phyloP scores from a whole-genome alignment of 2,797 vertebrate genomes.

The Benthosema pterotum region DNA sequence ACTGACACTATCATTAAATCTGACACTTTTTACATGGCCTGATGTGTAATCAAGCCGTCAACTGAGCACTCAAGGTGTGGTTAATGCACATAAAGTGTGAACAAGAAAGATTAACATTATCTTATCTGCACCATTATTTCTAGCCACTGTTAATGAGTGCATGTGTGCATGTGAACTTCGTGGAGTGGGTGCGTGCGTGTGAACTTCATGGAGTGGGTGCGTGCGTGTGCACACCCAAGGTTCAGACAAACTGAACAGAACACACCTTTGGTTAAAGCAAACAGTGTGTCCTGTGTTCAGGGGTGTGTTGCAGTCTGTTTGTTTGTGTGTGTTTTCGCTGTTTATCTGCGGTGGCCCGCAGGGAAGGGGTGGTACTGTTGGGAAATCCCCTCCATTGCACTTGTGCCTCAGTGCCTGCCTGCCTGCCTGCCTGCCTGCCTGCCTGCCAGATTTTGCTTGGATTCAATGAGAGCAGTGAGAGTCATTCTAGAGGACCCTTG shows the following conservation, averaged over 20 bases:
- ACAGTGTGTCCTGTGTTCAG: slow-evolving; percentile 17
- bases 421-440: slow-evolving; percentile 12
- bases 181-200: background rate
- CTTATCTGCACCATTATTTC: slow-evolving; percentile 52
- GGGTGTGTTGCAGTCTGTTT: slow-evolving; percentile 30
- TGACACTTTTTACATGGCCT: background rate
- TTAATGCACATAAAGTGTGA: slow-evolving; percentile 23
- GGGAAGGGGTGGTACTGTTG: slow-evolving; percentile 43
- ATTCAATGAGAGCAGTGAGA: background rate
- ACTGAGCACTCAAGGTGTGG: slow-evolving; percentile 17
- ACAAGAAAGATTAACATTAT: slow-evolving; percentile 39
- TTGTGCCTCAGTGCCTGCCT: slow-evolving; percentile 26
- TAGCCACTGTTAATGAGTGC: slow-evolving; percentile 36
- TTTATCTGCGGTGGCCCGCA: slow-evolving; percentile 43
- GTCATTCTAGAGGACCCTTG: slow-evolving; percentile 11
- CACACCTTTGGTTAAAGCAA: slow-evolving; percentile 14
- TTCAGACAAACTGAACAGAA: background rate
- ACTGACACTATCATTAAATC: no score
- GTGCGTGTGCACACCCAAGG: background rate
- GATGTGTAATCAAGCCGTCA: background rate
- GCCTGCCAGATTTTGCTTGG: slow-evolving; percentile 10
- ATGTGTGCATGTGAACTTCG: slow-evolving; percentile 4
- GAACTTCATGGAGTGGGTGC: slow-evolving; percentile 1
- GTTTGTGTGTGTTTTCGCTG: slow-evolving; percentile 54
- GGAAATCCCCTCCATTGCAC: slow-evolving; percentile 54